phyloP scores from a whole-genome alignment of 2,113 vertebrate species.

The Gnathonemus longibarbis region DNA sequence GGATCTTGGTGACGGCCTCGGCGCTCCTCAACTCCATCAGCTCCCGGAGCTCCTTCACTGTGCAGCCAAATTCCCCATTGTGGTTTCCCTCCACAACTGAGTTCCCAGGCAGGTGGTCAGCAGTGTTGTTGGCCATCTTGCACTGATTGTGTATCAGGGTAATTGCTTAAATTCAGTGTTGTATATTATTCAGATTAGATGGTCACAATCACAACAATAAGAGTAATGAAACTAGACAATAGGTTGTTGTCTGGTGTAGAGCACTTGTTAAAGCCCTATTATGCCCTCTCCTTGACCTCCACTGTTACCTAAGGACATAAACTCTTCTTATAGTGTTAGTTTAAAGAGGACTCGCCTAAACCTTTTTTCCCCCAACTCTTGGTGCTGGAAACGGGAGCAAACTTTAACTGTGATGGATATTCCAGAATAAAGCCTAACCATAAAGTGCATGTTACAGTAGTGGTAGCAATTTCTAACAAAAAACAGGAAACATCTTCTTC shows the following conservation, averaged over 20 bases:
- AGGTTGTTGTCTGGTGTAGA: background rate
- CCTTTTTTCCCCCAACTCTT: conserved; percentile 26
- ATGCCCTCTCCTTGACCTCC: background rate
- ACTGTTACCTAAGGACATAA: background rate
- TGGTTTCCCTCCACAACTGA: conserved; percentile 71
- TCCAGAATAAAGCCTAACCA: conserved; percentile 56
- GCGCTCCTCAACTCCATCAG: conserved; percentile 84
- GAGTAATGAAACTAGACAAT: background rate
- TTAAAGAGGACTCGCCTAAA: conserved; percentile 34
- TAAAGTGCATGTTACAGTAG: conserved; percentile 66
- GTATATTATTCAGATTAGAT: background rate
- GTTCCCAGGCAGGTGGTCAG: conserved; percentile 76
- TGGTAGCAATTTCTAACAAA: conserved; percentile 57
- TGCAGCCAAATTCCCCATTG: conserved; percentile 83
- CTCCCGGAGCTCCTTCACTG: conserved; percentile 69
- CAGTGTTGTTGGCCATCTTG: conserved; percentile 77
- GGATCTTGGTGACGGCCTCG: conserved; percentile 74
- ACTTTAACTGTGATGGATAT: conserved; percentile 57
- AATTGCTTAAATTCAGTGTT: background rate
- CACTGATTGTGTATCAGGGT: conserved; percentile 10
- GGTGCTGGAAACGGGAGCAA: conserved; percentile 32
- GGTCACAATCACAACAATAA: background rate
- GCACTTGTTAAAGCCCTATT: background rate
- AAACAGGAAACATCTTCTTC: conserved; percentile 55
- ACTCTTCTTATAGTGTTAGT: conserved; percentile 9